Evolutionary conservation across 2,113 vertebrate species (phyloP).

Genomic region (Spilogale gracilis): DNA sequence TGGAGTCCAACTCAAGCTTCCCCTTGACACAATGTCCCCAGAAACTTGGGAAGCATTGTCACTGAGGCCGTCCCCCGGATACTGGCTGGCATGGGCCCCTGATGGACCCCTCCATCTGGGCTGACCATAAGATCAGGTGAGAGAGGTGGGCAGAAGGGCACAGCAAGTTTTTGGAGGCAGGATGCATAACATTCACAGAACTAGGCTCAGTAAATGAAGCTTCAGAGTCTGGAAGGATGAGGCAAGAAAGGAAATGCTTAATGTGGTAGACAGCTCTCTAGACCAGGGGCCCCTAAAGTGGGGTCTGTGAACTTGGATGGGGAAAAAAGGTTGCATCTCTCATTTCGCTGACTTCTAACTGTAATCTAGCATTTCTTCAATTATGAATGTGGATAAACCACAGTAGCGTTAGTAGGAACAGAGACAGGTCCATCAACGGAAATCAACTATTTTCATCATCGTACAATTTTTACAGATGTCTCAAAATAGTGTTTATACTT

Average conservation of each 20-base stretch:
- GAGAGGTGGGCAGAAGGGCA: no score
- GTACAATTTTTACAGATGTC: neutral
- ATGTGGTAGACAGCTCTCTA: neutral
- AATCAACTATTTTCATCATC: neutral
- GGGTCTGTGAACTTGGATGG: neutral
- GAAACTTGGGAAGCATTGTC: neutral
- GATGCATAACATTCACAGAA: neutral
- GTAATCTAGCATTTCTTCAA: neutral
- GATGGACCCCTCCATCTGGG: neutral
- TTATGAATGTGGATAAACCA: neutral
- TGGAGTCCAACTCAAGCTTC: constrained; percentile 67
- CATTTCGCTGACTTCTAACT: neutral
- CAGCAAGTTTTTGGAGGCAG: neutral
- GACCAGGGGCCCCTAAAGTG: no score
- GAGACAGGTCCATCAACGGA: neutral
- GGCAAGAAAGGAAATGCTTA: neutral
- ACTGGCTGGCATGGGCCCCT: accelerated
- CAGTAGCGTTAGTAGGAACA: neutral
- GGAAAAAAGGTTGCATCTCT: neutral
- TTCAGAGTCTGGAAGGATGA: neutral
- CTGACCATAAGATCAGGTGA: neutral
- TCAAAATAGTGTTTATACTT: neutral
- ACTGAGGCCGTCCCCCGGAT: neutral
- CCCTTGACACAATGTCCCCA: constrained; percentile 61
- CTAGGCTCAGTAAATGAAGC: neutral